Conservation (phyloP, 2,888 invertebrate genomes). For the Cinara cedri region DNA sequence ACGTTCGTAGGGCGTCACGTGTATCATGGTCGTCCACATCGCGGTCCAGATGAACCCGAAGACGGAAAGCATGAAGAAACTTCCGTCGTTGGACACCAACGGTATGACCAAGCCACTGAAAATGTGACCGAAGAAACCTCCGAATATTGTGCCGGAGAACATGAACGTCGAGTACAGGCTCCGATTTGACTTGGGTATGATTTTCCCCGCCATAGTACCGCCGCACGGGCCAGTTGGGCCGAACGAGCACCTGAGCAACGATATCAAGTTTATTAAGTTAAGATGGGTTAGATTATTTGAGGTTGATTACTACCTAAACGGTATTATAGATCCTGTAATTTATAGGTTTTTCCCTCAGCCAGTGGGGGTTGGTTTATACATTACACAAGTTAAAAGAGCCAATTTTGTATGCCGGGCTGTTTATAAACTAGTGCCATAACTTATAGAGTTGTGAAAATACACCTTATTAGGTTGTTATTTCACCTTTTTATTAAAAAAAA, state of each 20-base stretch:
- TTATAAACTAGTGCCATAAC: no score
- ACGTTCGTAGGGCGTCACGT: neutral
- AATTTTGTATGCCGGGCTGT: no score
- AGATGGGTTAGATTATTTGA: neutral
- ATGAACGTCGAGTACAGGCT: constrained; percentile 9
- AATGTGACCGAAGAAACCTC: neutral
- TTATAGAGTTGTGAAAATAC: no score
- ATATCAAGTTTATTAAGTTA: neutral
- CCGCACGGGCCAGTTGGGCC: constrained; percentile 30
- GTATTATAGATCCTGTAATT: no score
- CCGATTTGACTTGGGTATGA: neutral
- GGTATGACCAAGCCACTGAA: constrained; percentile 11
- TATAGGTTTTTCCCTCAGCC: no score
- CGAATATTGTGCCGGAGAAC: constrained; percentile 32
- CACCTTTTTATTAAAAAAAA: no score
- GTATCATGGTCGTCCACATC: constrained; percentile 12
- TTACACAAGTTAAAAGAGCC: no score
- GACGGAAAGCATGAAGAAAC: neutral
- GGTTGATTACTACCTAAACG: no score
- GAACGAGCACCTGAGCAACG: constrained; percentile 26
- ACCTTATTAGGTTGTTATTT: no score
- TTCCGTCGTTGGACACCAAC: neutral
- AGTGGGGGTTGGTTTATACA: no score
- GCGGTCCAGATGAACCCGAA: constrained; percentile 14
- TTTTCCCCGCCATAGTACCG: constrained; percentile 16